A percentile compares a stretch with the other conserved stretches of the same genome.
Conservation (phyloP, 2,113 vertebrate species). For the Peucedramus taeniatus region DNA sequence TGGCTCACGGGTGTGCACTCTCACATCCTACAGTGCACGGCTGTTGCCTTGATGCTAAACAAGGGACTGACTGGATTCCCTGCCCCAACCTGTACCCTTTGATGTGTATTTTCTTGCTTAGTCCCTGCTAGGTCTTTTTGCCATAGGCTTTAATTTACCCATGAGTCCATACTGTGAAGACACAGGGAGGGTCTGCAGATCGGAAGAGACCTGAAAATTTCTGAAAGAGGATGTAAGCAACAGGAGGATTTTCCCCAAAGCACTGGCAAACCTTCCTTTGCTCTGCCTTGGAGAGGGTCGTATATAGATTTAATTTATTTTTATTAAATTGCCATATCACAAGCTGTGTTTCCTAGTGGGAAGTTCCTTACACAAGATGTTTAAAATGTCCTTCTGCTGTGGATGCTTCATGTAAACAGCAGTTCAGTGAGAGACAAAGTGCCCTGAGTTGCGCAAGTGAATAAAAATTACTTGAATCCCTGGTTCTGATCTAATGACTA, state of each 20-base stretch:
- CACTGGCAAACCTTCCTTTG: neutral
- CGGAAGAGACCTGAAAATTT: neutral
- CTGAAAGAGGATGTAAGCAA: neutral
- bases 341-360: neutral
- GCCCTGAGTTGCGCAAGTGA: neutral
- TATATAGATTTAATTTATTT: neutral
- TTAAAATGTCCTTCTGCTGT: neutral
- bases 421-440: neutral
- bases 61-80: neutral
- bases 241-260: neutral
- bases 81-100: neutral
- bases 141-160: neutral
- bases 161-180: neutral
- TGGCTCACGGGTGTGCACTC: accelerated
- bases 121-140: neutral
- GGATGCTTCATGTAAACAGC: neutral
- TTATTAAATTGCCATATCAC: neutral
- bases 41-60: neutral
- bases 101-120: neutral
- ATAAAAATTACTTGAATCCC: neutral
- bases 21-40: neutral
- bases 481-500: neutral
- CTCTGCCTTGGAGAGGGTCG: neutral
- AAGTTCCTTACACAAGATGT: neutral
- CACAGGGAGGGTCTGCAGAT: neutral